Base-by-base conservation (phyloP, 2,797 vertebrate genomes). In the Lutjanus campechanus region DNA sequence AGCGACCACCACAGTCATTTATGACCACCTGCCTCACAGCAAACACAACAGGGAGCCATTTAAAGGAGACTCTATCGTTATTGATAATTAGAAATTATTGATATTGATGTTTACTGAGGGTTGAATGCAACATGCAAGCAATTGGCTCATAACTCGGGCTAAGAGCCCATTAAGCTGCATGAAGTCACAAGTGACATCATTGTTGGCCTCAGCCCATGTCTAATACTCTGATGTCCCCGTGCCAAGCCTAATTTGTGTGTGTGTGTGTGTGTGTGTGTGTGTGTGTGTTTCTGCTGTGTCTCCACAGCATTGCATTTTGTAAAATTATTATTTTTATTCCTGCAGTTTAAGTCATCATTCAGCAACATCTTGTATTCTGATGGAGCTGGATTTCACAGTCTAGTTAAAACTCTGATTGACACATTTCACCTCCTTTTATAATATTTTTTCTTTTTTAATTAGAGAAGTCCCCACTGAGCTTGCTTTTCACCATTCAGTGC, bases 111-210 rank as follows among this genome's bases (percentile, higher is more conserved):
- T 71, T 86, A 55, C 59, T 61, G 70, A 78, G 70, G 62, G 22
- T 58, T 77, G 60, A 78, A 54, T 16, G 13, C 68, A 62, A 66
- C 56, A 75, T 79, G 25, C 11, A 46, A 78, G 62, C 59, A 74
- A 59, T 36, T 77, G 70, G 67, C 67, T 82, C 72, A 77, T 87
- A 72, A 84, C 54, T 79, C 20, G 8, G 64, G 58, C 85, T 89
- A 78, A 91, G 73, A 84, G 85, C 66, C 83, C 55, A 61, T 91
- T 88, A 83, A 69, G 56, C 64, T 60, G 22, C 71, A 69, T 51
- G 19, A 68, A 49, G 70, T 76, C 72, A 79, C 68, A 67, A 63
- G 69, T 90, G 85, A 90, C 84, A 84, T 92, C 85, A 93, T 77
- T n/a, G 60, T 72, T 61, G 80, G 66, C 71, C 55, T 64, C 65